Percentiles rank a stretch among this genome's conserved stretches.
Conservation (phyloP, 23 tunicate species). For the Oikopleura vanhoeffeni region DNA sequence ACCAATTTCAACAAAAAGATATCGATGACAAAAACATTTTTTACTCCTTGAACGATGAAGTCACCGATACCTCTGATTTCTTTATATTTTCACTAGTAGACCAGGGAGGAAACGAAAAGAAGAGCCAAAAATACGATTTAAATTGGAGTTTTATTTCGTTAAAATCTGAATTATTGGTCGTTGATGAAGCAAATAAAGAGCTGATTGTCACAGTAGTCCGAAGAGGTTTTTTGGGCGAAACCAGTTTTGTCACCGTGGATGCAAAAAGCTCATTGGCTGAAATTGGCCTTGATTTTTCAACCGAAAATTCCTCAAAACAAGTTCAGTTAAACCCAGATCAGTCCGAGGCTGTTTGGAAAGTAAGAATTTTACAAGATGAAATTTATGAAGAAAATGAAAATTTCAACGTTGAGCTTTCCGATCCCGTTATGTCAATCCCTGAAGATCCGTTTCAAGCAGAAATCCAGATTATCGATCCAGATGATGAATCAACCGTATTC, state of each 20-base stretch:
- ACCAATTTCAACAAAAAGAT: neutral
- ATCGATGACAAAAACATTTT: neutral
- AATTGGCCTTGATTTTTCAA: constrained; percentile 39
- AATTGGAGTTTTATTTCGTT: constrained; percentile 81
- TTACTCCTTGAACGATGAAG: neutral
- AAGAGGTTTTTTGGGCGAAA: constrained; percentile 86
- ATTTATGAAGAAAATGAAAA: constrained; percentile 53
- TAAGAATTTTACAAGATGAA: constrained; percentile 59
- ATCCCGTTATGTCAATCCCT: constrained; percentile 80
- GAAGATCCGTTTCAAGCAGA: constrained; percentile 41
- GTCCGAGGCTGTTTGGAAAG: constrained; percentile 58
- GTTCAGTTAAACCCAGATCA: constrained; percentile 95
- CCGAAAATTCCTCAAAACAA: constrained; percentile 33
- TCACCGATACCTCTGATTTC: neutral
- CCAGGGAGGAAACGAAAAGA: constrained; percentile 47
- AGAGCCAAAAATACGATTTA: constrained; percentile 29
- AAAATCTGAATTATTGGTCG: constrained; percentile 40
- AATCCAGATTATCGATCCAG: constrained; percentile 44
- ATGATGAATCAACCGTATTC: constrained; percentile 77
- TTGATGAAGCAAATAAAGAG: constrained; percentile 43
- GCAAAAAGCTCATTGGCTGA: constrained; percentile 58
- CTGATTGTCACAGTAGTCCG: constrained; percentile 33
- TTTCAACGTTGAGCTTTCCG: constrained; percentile 51
- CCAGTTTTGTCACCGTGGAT: constrained; percentile 68
- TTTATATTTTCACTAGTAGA: neutral